Percentiles rank a stretch among this genome's conserved stretches.
phyloP scores from a whole-genome alignment of 2,797 vertebrate genomes.

The Malacoctenus gilli region DNA sequence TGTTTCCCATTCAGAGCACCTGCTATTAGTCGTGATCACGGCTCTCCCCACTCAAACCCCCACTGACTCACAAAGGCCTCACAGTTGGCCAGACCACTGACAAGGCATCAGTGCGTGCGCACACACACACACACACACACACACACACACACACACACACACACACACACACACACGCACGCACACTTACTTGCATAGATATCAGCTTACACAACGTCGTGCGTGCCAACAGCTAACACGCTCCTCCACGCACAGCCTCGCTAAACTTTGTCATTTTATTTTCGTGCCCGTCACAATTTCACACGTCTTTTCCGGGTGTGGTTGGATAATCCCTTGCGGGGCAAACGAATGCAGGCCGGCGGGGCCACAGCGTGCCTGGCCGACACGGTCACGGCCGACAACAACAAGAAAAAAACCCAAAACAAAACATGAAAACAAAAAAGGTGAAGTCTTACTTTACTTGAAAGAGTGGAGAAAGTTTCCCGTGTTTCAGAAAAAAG shows the following conservation, averaged over 20 bases:
- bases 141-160: conserved; percentile 21
- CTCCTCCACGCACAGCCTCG: conserved; percentile 65
- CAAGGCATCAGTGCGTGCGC: conserved; percentile 31
- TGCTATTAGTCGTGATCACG: conserved; percentile 61
- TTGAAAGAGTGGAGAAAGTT: too few relatives aligned
- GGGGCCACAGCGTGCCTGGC: conserved; percentile 52
- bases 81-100: conserved; percentile 44
- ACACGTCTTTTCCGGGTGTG: conserved; percentile 78
- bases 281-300: conserved; percentile 80
- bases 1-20: conserved; percentile 66
- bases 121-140: conserved; percentile 29
- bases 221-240: conserved; percentile 72
- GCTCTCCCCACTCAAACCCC: conserved; percentile 37
- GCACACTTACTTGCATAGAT: conserved; percentile 30
- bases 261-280: conserved; percentile 78
- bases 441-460: too few relatives aligned
- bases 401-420: conserved; percentile 15
- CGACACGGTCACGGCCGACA: conserved; percentile 52
- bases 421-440: too few relatives aligned
- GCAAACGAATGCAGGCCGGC: conserved; percentile 53
- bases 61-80: conserved; percentile 60
- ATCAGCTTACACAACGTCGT: conserved; percentile 72
- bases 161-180: conserved; percentile 34
- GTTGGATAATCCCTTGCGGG: conserved; percentile 73
- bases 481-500: too few relatives aligned